Conservation (phyloP, 1,140 invertebrate genomes). For the Bombus affinis region DNA sequence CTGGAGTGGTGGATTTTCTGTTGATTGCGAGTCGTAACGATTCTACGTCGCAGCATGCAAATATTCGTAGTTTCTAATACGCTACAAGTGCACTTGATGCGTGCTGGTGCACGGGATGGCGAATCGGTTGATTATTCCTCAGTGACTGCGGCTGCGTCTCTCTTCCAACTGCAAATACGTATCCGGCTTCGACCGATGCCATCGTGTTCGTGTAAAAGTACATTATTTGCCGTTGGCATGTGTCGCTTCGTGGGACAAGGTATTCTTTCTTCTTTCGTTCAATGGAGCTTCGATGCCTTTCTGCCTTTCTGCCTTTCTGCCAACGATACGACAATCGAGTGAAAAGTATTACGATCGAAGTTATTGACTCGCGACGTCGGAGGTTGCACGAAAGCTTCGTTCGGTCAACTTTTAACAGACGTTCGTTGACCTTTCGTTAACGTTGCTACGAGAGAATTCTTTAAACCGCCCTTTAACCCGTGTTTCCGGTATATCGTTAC, state of each 20-base stretch:
- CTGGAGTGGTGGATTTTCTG: too few relatives aligned
- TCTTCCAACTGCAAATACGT: not conserved
- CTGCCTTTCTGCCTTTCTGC: conserved; percentile 6
- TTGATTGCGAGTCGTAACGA: too few relatives aligned
- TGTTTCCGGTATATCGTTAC: not conserved
- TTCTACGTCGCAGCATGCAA: too few relatives aligned
- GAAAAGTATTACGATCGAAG: conserved; percentile 2
- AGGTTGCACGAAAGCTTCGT: not conserved
- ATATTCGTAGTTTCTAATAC: too few relatives aligned
- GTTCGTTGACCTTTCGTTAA: not conserved
- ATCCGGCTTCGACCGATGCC: not conserved
- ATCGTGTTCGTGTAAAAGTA: not conserved
- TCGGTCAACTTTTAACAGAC: not conserved
- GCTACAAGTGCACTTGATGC: not conserved
- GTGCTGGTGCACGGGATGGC: not conserved
- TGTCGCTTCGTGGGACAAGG: not conserved
- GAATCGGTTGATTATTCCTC: conserved; percentile 11
- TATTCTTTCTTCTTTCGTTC: conserved; percentile 11
- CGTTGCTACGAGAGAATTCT: not conserved
- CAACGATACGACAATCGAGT: not conserved
- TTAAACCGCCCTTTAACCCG: too few relatives aligned
- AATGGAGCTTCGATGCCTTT: not conserved
- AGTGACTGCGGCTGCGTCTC: not conserved
- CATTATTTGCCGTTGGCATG: not conserved
- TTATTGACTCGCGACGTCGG: not conserved